Conservation (phyloP, 2,113 vertebrate genomes). For the Fulmarus glacialis region DNA sequence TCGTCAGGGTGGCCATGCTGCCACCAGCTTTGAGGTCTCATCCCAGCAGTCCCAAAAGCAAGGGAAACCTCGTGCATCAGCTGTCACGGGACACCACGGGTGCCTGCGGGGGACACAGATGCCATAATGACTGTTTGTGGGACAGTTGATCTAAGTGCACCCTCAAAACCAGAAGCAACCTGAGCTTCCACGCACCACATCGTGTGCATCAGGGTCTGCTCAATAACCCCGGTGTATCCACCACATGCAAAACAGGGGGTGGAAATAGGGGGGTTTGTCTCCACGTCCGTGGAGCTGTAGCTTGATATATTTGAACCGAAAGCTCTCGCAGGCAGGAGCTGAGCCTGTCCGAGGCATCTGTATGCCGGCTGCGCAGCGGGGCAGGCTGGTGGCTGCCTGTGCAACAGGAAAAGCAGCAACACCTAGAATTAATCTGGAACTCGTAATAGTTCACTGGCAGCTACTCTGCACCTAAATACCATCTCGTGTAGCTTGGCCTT, state of each 20-base stretch:
- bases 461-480: background rate
- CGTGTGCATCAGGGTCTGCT: fast-evolving
- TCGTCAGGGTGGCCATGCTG: background rate
- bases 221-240: too few relatives aligned
- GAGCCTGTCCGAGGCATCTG: fast-evolving
- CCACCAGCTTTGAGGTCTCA: fast-evolving
- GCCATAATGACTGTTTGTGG: background rate
- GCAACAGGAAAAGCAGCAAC: background rate
- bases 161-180: background rate
- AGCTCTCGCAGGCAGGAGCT: background rate
- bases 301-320: fast-evolving
- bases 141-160: too few relatives aligned
- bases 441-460: background rate
- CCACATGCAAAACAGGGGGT: fast-evolving
- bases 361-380: fast-evolving
- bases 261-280: too few relatives aligned
- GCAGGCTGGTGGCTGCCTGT: background rate
- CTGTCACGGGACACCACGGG: background rate
- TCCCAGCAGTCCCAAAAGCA: background rate
- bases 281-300: fast-evolving
- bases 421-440: background rate
- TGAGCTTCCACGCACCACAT: fast-evolving
- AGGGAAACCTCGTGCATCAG: background rate
- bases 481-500: background rate
- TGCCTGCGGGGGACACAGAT: too few relatives aligned